Percentiles rank a stretch among this genome's conserved stretches.
phyloP scores from a whole-genome alignment of 2,797 vertebrate species.

The Danio tinwini region DNA sequence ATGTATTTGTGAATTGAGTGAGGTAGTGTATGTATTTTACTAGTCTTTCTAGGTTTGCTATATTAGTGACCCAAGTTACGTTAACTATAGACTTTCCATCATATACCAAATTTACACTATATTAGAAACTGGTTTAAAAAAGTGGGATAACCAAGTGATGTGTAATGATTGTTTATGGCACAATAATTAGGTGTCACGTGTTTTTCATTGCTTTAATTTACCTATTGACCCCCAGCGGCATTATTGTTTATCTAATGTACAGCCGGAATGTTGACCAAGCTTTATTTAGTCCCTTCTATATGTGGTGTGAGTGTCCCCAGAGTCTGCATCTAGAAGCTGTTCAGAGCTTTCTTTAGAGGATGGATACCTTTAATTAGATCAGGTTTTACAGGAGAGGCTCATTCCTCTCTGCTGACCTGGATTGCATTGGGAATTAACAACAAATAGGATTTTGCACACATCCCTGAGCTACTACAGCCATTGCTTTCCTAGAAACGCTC shows the following conservation, averaged over 20 bases:
- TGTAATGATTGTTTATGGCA: background rate
- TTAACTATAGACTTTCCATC: background rate
- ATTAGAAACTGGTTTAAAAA: background rate
- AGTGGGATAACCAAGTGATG: background rate
- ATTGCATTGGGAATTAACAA: conserved; percentile 74
- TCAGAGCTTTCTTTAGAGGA: conserved; percentile 66
- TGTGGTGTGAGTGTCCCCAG: conserved; percentile 64
- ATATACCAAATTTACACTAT: background rate
- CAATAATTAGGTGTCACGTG: background rate
- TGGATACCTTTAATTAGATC: conserved; percentile 80
- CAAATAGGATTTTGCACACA: conserved; percentile 57
- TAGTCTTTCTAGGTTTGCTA: background rate
- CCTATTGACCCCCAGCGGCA: background rate
- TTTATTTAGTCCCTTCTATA: conserved; percentile 39
- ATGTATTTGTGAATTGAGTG: background rate
- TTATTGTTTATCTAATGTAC: conserved; percentile 33
- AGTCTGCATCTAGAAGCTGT: conserved; percentile 75
- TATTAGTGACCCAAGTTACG: background rate
- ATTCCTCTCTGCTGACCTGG: conserved; percentile 79
- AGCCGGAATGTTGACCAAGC: conserved; percentile 10
- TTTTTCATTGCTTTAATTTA: background rate
- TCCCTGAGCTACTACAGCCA: conserved; percentile 12
- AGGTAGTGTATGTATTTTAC: background rate
- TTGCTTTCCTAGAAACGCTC: background rate
- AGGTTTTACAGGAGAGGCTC: conserved; percentile 77